Base-by-base conservation (phyloP, 2,888 invertebrate species). In the Autographa gamma region DNA sequence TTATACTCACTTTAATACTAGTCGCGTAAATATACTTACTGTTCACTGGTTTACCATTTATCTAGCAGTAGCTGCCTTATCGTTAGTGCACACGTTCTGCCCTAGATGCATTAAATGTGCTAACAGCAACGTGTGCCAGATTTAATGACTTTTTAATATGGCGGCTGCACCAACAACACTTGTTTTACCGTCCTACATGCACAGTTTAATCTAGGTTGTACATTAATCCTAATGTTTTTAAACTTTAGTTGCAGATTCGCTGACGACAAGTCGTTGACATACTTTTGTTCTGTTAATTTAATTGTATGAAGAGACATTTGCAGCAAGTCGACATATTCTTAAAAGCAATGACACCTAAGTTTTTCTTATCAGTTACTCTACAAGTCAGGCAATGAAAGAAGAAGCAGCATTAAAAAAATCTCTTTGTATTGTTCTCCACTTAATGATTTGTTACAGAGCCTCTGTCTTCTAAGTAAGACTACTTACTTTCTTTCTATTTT, bases 61-160 rank as follows among this genome's bases (percentile, higher is more conserved):
- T 34, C 34, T 56, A 38, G 48, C 25, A 68, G 48, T 67, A 60
- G 61, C 38, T 38, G 14, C 61, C 48, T 74, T 77, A 82, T 80
- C 83, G 60, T 41, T 60, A 56, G 43, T 18, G 43, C 64, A 60
- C 48, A 38, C 67, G 80, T 80, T 77, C 61, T 76, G 80, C 80
- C 65, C 80, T 69, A 80, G 66, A 77, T 82, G 77, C 71, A 66
- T 65, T 69, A 62, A 65, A 69, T 58, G 69, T 67, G 78, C 70
- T 68, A 68, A 75, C 63, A 70, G 43, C 65, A 18, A 19, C 67
- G 66, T 68, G 56, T 19, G 31, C 62, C 54, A 63, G 65, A 71
- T 80, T 79, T 81, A 77, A 80, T 71, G 74, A 81, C 63, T 56
- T 81, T 79, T 66, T 81, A 79, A 77, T 77, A 71, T 60, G 74